phyloP scores from a whole-genome alignment of 2,888 invertebrate species.

The Chrysolina americana region DNA sequence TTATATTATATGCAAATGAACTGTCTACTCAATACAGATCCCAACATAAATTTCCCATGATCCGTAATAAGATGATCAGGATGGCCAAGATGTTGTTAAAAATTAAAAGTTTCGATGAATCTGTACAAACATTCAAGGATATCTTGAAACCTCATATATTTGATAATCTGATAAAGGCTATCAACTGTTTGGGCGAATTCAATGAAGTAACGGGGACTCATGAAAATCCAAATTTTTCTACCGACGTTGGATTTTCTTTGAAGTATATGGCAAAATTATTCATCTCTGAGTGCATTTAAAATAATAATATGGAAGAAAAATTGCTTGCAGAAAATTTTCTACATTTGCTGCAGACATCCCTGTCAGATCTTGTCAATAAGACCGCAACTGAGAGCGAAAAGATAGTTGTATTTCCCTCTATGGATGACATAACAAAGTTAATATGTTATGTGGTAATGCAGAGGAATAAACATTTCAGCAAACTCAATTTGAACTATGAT shows the following conservation, averaged over 20 bases:
- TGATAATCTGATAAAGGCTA: slow-evolving; percentile 11
- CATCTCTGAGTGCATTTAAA: slow-evolving; percentile 10
- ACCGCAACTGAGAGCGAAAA: slow-evolving; percentile 21
- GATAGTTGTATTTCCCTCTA: background rate
- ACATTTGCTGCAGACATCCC: background rate
- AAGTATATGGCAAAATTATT: background rate
- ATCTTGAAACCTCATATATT: slow-evolving; percentile 2
- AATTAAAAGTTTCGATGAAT: background rate
- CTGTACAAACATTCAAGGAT: background rate
- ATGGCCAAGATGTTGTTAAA: slow-evolving; percentile 8
- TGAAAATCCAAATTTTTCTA: slow-evolving; percentile 1
- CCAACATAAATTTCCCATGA: background rate
- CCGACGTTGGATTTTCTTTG: background rate
- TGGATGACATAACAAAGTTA: slow-evolving; percentile 26
- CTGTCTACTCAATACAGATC: slow-evolving; percentile 15
- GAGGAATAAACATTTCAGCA: background rate
- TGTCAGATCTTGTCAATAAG: slow-evolving; percentile 21
- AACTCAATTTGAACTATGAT: background rate
- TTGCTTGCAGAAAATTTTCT: background rate
- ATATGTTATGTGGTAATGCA: background rate
- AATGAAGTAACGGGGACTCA: slow-evolving; percentile 7
- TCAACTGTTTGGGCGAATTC: slow-evolving; percentile 5
- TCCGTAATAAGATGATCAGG: slow-evolving; percentile 11
- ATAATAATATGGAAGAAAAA: background rate
- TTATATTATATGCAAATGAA: slow-evolving; percentile 15